Conservation (phyloP, 2,888 invertebrate species). For the Lasioglossum vierecki region DNA sequence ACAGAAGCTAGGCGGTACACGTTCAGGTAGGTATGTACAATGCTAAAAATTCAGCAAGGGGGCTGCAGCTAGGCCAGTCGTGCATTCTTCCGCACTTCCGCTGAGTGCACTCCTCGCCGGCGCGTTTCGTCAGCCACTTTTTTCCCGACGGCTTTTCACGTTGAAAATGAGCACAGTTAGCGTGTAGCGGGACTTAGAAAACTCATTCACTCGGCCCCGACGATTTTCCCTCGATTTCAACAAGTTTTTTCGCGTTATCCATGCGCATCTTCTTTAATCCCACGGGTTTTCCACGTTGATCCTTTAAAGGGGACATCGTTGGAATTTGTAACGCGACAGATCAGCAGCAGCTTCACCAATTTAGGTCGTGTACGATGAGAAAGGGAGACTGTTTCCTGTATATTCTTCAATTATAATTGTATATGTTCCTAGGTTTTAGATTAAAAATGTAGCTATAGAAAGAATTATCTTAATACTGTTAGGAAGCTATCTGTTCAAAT, state of each 20-base stretch:
- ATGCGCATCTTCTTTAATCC: not conserved
- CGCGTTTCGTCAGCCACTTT: slow-evolving; percentile 60
- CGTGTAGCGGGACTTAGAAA: slow-evolving; percentile 39
- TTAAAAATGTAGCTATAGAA: too few species aligned
- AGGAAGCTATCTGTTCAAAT: too few species aligned
- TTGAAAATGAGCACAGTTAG: slow-evolving; percentile 39
- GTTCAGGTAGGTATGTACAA: slow-evolving; percentile 9
- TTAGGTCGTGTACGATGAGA: not conserved
- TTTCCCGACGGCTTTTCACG: slow-evolving; percentile 46
- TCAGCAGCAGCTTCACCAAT: not conserved
- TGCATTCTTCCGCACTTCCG: slow-evolving; percentile 56
- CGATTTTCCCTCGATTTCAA: slow-evolving; percentile 31
- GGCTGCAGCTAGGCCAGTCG: slow-evolving; percentile 32
- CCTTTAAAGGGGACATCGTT: not conserved
- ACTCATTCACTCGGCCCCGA: slow-evolving; percentile 10
- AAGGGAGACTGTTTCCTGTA: not conserved
- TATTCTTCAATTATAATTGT: not conserved
- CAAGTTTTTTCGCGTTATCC: not conserved
- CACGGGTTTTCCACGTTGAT: not conserved
- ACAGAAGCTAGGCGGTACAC: slow-evolving; percentile 3
- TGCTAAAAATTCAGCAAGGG: slow-evolving; percentile 33
- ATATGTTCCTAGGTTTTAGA: too few species aligned
- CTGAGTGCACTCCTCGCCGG: slow-evolving; percentile 46
- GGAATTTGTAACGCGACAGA: not conserved
- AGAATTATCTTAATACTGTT: too few species aligned